Evolutionary conservation across 2,113 vertebrate species (phyloP).

Genomic region (Turdus rufiventris): DNA sequence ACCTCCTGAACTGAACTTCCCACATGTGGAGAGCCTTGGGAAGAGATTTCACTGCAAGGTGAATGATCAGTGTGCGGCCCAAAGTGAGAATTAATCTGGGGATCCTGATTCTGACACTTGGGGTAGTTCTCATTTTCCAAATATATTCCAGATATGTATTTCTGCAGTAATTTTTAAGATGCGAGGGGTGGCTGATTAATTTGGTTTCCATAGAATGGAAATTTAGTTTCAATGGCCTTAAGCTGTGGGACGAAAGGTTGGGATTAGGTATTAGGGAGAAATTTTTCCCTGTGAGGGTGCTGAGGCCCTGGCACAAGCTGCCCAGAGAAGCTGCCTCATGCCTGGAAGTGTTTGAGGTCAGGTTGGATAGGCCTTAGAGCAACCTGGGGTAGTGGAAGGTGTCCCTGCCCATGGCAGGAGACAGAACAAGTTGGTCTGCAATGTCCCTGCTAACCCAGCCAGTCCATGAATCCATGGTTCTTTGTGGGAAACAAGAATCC

Average conservation of each 20-base stretch:
- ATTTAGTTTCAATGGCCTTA: neutral
- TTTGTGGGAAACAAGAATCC: neutral
- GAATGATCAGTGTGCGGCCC: fast-evolving
- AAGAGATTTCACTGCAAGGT: fast-evolving
- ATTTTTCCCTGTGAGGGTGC: neutral
- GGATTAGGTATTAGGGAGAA: neutral
- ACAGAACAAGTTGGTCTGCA: neutral
- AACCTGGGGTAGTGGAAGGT: neutral
- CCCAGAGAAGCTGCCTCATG: neutral
- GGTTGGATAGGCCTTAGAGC: neutral
- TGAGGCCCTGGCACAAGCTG: neutral
- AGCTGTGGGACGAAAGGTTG: fast-evolving
- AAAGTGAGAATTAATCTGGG: neutral
- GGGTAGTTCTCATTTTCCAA: neutral
- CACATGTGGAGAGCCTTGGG: fast-evolving
- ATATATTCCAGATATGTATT: fast-evolving
- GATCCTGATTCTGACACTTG: neutral
- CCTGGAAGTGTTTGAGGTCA: neutral
- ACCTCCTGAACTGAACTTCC: neutral
- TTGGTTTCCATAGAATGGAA: neutral
- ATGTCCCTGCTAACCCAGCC: neutral
- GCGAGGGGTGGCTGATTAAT: fast-evolving
- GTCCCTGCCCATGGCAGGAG: neutral
- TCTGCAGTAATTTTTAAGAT: neutral
- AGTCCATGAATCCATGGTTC: neutral